These are phyloP conservation scores for Ceratina calcarata DNA, from an alignment of 1,140 invertebrate genomes.

Conservation along the genomic window DNA sequence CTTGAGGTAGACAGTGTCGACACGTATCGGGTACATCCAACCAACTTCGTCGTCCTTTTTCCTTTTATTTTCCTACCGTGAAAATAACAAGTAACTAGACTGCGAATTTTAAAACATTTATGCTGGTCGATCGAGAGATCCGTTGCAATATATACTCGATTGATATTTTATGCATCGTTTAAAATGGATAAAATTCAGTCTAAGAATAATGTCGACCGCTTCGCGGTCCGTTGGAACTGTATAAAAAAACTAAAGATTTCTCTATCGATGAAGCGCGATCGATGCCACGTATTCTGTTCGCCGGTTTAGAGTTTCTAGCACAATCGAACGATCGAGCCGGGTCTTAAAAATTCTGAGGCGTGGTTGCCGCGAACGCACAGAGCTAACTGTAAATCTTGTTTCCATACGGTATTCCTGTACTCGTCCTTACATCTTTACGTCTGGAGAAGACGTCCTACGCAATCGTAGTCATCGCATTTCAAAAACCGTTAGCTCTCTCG, in stretches of 20 bases:
- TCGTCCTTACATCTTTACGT: constrained; percentile 22
- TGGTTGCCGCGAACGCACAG: constrained; percentile 7
- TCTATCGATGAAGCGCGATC: neutral
- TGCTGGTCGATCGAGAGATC: too few species aligned
- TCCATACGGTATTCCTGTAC: neutral
- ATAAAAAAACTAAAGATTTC: neutral
- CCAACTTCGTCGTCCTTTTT: neutral
- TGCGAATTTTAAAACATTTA: too few species aligned
- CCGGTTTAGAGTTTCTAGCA: neutral
- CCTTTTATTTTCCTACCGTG: too few species aligned
- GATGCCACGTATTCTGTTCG: neutral
- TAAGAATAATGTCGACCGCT: too few species aligned
- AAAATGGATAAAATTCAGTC: too few species aligned
- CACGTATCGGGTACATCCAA: neutral
- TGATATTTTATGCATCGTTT: too few species aligned
- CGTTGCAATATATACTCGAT: too few species aligned
- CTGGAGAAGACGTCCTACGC: constrained; percentile 22
- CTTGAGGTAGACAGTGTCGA: too few species aligned
- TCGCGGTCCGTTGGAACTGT: neutral
- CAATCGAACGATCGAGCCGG: neutral
- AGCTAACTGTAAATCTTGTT: constrained; percentile 51
- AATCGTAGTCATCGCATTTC: neutral
- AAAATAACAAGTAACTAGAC: too few species aligned
- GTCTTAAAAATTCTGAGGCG: neutral
- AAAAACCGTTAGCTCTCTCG: constrained; percentile 19